Evolutionary conservation across 2,888 invertebrate species (phyloP), one percentile per base, ranked within the genome.

Genomic region (Papilio protenor): DNA sequence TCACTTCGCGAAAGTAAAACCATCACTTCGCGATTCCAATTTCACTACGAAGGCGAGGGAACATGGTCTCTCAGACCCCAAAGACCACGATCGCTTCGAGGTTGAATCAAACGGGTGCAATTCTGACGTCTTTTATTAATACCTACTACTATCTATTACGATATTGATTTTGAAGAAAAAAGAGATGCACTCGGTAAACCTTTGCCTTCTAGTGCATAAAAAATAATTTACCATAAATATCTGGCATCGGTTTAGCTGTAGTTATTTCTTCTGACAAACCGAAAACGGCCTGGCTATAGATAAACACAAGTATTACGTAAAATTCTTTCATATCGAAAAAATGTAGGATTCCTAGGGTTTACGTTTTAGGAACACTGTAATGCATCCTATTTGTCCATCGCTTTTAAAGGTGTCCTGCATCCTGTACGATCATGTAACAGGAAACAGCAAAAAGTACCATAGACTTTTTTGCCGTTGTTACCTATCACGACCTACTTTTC

Each of bases 401-500:
- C 76, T 64, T 72, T 72, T 73, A 64, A 52, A 76, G 21, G 21
- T 61, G 27, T 71, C n/a, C 33, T 76, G 27, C 27, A 71, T 72
- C 49, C 21, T 59, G 23, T 21, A 11, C 2, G 18, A n/a, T 18
- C 55, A 18, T 6, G 6, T 72, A 23, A 52, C 71, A 40, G 72
- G 52, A 77, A 72, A 76, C 52, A 12, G 55, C 18, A 77, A 77
- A 64, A 55, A 72, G 73, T 40, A 40, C 40, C 40, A 40, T 40
- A 40, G 40, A 40, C 40, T 40, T 40, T 40, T 40, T 59, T 52
- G 49, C 16, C 59, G n/a, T 45, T 64, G 23, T 16, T 57, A 70
- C 10, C 21, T 52, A 23, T 57, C 47, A 71, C 21, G 72, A 23
- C 76, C 76, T 76, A 71, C 61, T 72, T 76, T 47, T 40, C 12